Evolutionary conservation across 2,888 invertebrate species (phyloP).

Genomic region (Papilio elwesi): DNA sequence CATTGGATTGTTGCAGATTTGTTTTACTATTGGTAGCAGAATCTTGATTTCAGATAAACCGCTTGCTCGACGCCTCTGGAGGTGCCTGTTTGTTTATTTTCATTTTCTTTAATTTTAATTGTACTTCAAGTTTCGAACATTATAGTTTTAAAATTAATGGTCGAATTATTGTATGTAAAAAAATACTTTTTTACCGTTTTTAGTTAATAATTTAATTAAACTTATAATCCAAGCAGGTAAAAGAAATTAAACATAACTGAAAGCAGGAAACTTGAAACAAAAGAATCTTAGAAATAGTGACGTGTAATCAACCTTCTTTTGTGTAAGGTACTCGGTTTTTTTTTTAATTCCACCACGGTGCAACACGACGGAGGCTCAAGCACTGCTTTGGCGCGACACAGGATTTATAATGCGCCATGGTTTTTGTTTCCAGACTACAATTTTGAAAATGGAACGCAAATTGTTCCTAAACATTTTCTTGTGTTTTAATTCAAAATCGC

Average conservation of each 20-base stretch:
- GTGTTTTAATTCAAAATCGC: conserved; percentile 22
- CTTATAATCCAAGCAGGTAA: conserved; percentile 37
- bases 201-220: background rate
- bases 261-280: conserved; percentile 62
- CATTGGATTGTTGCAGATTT: too few species aligned
- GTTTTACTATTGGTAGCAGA: too few species aligned
- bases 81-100: too few species aligned
- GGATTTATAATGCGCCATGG: conserved; percentile 31
- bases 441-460: conserved; percentile 38
- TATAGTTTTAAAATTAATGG: background rate
- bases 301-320: conserved; percentile 74
- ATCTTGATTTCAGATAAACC: too few species aligned
- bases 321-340: conserved; percentile 61
- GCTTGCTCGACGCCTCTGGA: too few species aligned
- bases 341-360: conserved; percentile 61
- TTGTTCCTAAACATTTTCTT: conserved; percentile 32
- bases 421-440: conserved; percentile 31
- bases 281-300: conserved; percentile 64
- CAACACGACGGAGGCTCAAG: conserved; percentile 37
- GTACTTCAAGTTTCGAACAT: too few species aligned
- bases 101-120: too few species aligned
- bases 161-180: too few species aligned
- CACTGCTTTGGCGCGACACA: conserved; percentile 24
- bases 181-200: background rate
- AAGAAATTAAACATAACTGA: conserved; percentile 47